Evolutionary conservation across 2,113 vertebrate species (phyloP).

Genomic region (Neolamprologus brichardi): DNA sequence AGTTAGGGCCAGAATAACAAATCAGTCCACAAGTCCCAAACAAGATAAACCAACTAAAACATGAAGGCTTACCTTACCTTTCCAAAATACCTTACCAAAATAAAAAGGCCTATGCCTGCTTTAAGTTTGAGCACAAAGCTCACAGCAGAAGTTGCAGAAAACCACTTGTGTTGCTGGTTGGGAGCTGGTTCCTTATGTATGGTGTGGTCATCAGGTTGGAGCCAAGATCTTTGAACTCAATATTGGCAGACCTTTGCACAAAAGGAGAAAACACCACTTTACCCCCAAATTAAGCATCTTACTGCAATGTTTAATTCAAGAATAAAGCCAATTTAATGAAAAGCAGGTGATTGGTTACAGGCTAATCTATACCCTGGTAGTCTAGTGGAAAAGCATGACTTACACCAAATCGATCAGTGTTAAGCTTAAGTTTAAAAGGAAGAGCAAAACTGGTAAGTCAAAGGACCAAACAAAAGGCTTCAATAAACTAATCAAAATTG

Average conservation of each 20-base stretch:
- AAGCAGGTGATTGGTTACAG: neutral
- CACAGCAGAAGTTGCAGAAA: neutral
- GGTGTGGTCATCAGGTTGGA: neutral
- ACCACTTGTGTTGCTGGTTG: neutral
- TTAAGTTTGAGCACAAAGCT: neutral
- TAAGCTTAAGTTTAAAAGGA: neutral
- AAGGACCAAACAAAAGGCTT: neutral
- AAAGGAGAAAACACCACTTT: neutral
- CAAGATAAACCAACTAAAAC: neutral
- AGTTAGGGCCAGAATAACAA: neutral
- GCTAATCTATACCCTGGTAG: neutral
- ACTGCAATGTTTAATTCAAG: neutral
- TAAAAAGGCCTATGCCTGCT: neutral
- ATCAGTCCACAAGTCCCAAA: neutral
- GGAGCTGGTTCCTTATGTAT: neutral
- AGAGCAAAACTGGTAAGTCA: neutral
- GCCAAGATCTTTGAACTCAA: neutral
- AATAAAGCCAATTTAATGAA: neutral
- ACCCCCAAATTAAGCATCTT: neutral
- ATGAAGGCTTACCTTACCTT: rapidly evolving
- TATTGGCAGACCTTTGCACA: neutral
- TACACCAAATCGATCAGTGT: neutral
- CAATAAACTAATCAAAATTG: neutral
- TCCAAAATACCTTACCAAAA: neutral
- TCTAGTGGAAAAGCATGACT: neutral